Conservation (phyloP, 2,888 invertebrate genomes). For the Nephrocerus scutellatus region DNA sequence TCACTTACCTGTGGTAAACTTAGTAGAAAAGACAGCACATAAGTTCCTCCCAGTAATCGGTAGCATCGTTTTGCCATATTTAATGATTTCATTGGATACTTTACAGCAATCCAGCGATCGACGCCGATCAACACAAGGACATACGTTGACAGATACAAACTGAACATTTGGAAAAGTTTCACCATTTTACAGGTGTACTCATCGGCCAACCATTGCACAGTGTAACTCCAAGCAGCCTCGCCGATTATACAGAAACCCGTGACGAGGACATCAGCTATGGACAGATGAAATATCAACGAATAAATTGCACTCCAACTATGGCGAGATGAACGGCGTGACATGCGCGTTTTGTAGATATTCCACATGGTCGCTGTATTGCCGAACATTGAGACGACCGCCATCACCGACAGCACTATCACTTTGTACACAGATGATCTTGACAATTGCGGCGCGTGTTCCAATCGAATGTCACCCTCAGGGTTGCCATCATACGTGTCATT, state of each 20-base stretch:
- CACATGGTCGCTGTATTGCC: slow-evolving; percentile 71
- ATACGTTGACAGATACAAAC: slow-evolving; percentile 75
- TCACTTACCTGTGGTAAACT: slow-evolving; percentile 73
- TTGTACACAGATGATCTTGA: slow-evolving; percentile 58
- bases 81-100: slow-evolving; percentile 69
- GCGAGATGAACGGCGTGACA: slow-evolving; percentile 52
- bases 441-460: slow-evolving; percentile 63
- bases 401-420: slow-evolving; percentile 59
- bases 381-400: slow-evolving; percentile 66
- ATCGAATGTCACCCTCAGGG: slow-evolving; percentile 22
- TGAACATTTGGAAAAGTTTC: slow-evolving; percentile 75
- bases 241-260: slow-evolving; percentile 74
- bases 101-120: slow-evolving; percentile 72
- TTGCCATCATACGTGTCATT: too few relatives aligned
- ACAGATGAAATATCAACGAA: slow-evolving; percentile 72
- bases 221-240: slow-evolving; percentile 73
- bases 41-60: slow-evolving; percentile 61
- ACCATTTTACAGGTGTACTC: slow-evolving; percentile 70
- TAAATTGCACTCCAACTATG: slow-evolving; percentile 67
- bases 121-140: slow-evolving; percentile 74
- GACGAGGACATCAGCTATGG: slow-evolving; percentile 73
- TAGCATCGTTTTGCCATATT: slow-evolving; percentile 62
- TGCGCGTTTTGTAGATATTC: slow-evolving; percentile 62
- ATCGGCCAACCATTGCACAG: slow-evolving; percentile 75
- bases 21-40: slow-evolving; percentile 64